These are phyloP conservation scores for Lipophrys pholis DNA, from an alignment of 2,113 vertebrate species.

Conservation along the genomic window DNA sequence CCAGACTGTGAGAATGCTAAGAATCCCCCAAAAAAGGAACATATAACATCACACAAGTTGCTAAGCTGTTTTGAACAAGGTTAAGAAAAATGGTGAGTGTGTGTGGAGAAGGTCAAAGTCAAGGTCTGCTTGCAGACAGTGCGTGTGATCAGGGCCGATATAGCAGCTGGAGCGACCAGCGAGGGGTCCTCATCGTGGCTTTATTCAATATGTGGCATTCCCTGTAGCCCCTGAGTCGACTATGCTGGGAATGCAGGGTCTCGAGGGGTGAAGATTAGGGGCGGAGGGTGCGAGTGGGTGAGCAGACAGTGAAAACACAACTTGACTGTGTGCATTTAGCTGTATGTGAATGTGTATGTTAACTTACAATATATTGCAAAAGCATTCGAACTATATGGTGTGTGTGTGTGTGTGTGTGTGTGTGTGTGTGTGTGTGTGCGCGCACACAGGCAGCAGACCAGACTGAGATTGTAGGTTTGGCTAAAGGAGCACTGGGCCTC, in stretches of 20 bases:
- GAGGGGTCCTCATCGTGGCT: conserved; percentile 40
- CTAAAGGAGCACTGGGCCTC: conserved; percentile 75
- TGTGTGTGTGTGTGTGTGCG: background rate
- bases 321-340: conserved; percentile 49
- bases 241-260: conserved; percentile 65
- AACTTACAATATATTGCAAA: background rate
- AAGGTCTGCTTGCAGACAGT: conserved; percentile 76
- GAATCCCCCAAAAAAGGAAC: no score
- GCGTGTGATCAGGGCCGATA: conserved; percentile 28
- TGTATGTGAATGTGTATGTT: background rate
- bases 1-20: no score
- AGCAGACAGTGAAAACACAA: conserved; percentile 63
- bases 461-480: conserved; percentile 64
- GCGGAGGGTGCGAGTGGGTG: conserved; percentile 44
- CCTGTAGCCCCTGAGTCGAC: conserved; percentile 42
- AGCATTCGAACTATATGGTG: background rate
- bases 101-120: conserved; percentile 72
- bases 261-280: conserved; percentile 69
- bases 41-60: background rate
- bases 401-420: background rate
- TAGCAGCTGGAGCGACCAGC: background rate
- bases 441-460: conserved; percentile 55
- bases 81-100: conserved; percentile 23
- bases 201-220: conserved; percentile 63
- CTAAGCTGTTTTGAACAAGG: conserved; percentile 31